Evolutionary conservation across 2,888 invertebrate species (phyloP).

Genomic region (Nymphalis c-album): DNA sequence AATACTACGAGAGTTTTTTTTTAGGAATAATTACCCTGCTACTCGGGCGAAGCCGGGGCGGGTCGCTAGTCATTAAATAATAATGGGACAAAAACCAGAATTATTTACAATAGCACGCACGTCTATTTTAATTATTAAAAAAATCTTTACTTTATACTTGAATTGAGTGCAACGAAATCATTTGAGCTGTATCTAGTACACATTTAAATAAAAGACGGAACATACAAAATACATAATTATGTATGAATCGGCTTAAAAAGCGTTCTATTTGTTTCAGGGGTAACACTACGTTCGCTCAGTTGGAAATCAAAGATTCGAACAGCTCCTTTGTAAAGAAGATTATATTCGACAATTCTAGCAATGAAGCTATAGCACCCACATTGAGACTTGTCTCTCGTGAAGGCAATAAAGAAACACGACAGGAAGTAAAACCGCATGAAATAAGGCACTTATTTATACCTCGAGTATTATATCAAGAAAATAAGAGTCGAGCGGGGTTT

Average conservation of each 20-base stretch:
- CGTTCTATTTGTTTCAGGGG: slow-evolving; percentile 60
- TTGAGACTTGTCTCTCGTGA: slow-evolving; percentile 67
- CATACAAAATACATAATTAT: neutral
- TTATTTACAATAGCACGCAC: too few species aligned
- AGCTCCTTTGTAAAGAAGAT: slow-evolving; percentile 68
- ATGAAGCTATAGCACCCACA: slow-evolving; percentile 57
- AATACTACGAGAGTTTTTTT: too few species aligned
- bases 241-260: neutral
- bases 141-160: too few species aligned
- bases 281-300: slow-evolving; percentile 73
- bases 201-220: too few species aligned
- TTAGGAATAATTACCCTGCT: too few species aligned
- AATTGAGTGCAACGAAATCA: too few species aligned
- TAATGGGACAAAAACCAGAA: too few species aligned
- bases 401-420: slow-evolving; percentile 64
- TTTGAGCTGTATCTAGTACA: too few species aligned
- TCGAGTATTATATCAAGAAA: slow-evolving; percentile 62
- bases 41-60: too few species aligned
- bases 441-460: slow-evolving; percentile 72
- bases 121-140: too few species aligned
- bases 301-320: slow-evolving; percentile 70
- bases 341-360: slow-evolving; percentile 69
- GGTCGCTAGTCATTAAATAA: too few species aligned
- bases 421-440: slow-evolving; percentile 73
- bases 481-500: slow-evolving; percentile 67